Conservation (phyloP, 2,797 vertebrate species). For the Gambelia wislizenii region DNA sequence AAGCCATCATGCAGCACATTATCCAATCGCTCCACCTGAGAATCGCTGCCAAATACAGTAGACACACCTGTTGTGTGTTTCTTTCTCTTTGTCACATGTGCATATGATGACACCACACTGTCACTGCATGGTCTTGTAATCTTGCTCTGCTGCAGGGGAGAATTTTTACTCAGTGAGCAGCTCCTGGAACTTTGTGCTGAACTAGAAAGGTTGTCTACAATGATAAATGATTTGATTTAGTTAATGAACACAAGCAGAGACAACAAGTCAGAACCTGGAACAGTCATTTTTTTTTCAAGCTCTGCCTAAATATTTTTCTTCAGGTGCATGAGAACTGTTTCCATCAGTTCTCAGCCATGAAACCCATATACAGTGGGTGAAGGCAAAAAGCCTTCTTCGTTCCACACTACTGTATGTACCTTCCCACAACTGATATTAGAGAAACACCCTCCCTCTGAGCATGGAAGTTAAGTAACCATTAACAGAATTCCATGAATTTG, state of each 20-base stretch:
- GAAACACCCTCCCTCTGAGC: background rate
- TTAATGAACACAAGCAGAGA: conserved; percentile 17
- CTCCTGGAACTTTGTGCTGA: conserved; percentile 21
- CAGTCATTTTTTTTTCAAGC: background rate
- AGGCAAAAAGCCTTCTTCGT: background rate
- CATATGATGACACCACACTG: conserved; percentile 42
- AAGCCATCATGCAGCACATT: conserved; percentile 38
- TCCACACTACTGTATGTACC: background rate
- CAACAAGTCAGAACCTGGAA: background rate
- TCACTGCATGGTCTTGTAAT: conserved; percentile 15
- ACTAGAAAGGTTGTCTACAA: conserved; percentile 33
- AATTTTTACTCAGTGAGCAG: conserved; percentile 19
- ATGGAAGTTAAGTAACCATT: background rate
- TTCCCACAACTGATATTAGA: background rate
- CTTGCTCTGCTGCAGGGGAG: conserved; percentile 7
- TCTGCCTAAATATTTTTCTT: background rate
- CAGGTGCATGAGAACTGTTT: background rate
- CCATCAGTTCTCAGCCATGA: background rate
- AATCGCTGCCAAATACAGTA: background rate
- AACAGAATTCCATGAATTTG: background rate
- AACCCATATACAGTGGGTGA: background rate
- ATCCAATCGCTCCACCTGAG: conserved; percentile 7
- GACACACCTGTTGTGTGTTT: conserved; percentile 57
- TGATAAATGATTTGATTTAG: conserved; percentile 29
- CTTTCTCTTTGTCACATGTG: conserved; percentile 66